phyloP scores from a whole-genome alignment of 1,140 invertebrate species.

The Aphis craccivora region DNA sequence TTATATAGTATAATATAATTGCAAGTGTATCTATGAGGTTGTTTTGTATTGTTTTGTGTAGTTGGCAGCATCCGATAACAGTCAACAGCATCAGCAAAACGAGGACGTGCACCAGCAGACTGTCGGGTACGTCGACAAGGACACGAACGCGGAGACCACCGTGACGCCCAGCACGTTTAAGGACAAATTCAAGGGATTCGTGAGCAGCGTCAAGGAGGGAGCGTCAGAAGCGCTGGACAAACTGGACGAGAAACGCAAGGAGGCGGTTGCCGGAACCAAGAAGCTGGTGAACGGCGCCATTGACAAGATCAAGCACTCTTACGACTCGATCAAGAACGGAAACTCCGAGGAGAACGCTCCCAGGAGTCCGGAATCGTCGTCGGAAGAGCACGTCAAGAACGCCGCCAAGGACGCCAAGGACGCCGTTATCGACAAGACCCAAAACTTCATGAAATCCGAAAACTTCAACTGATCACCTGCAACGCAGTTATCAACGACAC shows the following conservation, averaged over 20 bases:
- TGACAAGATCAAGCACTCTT: conserved; percentile 24
- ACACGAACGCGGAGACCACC: background rate
- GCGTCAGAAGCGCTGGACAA: conserved; percentile 29
- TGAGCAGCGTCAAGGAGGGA: conserved; percentile 35
- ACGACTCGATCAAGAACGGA: background rate
- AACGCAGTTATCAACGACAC: background rate
- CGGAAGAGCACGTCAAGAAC: background rate
- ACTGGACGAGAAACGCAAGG: conserved; percentile 42
- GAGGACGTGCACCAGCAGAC: background rate
- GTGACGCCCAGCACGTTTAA: background rate
- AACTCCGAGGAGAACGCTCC: background rate
- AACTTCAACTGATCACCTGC: background rate
- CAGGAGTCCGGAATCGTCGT: background rate
- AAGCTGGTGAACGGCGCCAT: conserved; percentile 15
- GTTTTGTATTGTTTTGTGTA: background rate
- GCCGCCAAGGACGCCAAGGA: background rate
- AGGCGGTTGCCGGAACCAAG: background rate
- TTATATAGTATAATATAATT: no score
- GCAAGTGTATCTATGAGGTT: background rate
- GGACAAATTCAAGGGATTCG: conserved; percentile 38
- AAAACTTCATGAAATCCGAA: background rate
- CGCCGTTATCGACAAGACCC: background rate
- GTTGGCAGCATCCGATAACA: background rate
- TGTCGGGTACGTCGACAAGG: background rate
- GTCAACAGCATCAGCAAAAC: background rate